Conservation (phyloP, 2,888 invertebrate species). For the Drosophila emarginata region DNA sequence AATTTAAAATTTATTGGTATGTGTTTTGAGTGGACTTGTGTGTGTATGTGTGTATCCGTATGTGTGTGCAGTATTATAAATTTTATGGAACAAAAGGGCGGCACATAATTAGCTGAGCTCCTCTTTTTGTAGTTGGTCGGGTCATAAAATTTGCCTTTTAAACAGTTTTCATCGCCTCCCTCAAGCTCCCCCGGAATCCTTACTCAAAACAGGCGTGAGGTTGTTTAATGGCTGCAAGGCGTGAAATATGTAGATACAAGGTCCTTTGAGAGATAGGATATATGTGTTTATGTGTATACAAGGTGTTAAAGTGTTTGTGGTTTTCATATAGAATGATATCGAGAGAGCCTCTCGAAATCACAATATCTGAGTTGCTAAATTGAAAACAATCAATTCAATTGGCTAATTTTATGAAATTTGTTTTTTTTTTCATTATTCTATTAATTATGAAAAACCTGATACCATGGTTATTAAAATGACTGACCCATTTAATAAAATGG, state of each 20-base stretch:
- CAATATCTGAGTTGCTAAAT: neutral
- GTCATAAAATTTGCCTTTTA: slow-evolving; percentile 63
- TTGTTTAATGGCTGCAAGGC: slow-evolving; percentile 42
- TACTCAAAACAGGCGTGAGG: slow-evolving; percentile 33
- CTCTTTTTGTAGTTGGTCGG: slow-evolving; percentile 58
- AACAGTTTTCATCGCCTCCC: slow-evolving; percentile 23
- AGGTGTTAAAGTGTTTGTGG: slow-evolving; percentile 35
- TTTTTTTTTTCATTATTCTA: neutral
- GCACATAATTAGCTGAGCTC: slow-evolving; percentile 71
- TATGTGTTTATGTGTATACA: neutral
- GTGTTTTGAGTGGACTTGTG: slow-evolving; percentile 63
- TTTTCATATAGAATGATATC: neutral
- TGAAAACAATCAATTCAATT: neutral
- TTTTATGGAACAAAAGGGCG: slow-evolving; percentile 60
- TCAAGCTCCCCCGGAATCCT: neutral
- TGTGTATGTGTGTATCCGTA: slow-evolving; percentile 15
- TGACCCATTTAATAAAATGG: neutral
- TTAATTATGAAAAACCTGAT: neutral
- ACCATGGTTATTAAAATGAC: neutral
- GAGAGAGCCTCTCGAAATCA: neutral
- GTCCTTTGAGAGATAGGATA: neutral
- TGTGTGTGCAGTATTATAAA: slow-evolving; percentile 54
- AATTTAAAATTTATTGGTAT: slow-evolving; percentile 76
- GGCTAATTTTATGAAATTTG: neutral
- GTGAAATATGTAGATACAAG: slow-evolving; percentile 40